These are phyloP conservation scores for Nothoprocta perdicaria DNA, from an alignment of 2,113 vertebrate species.

Conservation along the genomic window DNA sequence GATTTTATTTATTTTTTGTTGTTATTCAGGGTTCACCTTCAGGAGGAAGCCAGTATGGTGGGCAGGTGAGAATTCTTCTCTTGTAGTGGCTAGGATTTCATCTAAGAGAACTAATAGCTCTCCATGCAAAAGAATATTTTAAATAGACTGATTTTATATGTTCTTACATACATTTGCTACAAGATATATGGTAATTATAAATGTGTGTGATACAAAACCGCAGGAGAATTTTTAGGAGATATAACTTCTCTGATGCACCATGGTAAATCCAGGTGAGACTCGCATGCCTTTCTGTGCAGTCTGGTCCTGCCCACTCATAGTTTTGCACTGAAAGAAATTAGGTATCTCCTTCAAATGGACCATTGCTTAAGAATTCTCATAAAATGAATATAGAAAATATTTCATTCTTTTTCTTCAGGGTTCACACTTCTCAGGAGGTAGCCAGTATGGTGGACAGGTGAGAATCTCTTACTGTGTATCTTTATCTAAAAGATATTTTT, in stretches of 20 bases:
- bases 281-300: background rate
- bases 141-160: background rate
- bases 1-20: background rate
- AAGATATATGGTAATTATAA: background rate
- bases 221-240: background rate
- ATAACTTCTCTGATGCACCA: background rate
- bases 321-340: background rate
- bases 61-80: slow-evolving; percentile 39
- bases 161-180: background rate
- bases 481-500: background rate
- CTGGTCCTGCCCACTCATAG: background rate
- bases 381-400: background rate
- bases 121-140: background rate
- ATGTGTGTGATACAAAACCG: background rate
- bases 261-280: background rate
- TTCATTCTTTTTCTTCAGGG: slow-evolving; percentile 31
- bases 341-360: background rate
- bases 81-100: background rate
- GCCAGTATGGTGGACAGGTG: slow-evolving; percentile 56
- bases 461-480: background rate
- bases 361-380: background rate
- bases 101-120: background rate
- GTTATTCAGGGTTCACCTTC: slow-evolving; percentile 26
- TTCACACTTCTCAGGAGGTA: slow-evolving; percentile 35
- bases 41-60: slow-evolving; percentile 35